Base-by-base conservation (phyloP, 64 coral and sea anemone species). In the Pocillopora damicornis region DNA sequence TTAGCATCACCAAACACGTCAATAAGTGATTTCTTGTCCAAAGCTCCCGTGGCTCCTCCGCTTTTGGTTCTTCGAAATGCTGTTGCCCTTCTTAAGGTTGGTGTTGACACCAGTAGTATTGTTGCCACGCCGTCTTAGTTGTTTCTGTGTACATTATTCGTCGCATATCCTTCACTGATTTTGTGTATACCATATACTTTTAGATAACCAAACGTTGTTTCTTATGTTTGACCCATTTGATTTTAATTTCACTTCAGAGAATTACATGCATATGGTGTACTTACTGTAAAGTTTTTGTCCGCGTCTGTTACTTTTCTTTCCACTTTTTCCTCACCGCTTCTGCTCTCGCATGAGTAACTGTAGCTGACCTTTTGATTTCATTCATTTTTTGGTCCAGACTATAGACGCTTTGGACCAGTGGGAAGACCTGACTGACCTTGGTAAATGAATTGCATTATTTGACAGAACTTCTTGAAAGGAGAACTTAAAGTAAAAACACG, bases 371-470 rank as follows among this genome's bases (percentile, higher is more conserved):
- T 77, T 3, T 73, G 15, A 35, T 35, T 13, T 20, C 13, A 30
- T 35, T 42, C 66, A 34, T 74, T 22, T 22, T 74, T 69, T 35
- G 74, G 64, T 82, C 34, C 22, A 95, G 96, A 90, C 88, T 3
- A 95, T 98, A 80, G 96, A 98, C 61, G 96, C 96, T 5, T 85
- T 98, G 4, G 93, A 95, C 34, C 87, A 90, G 26, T 98, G 97
- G 97, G 97, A 95, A 56, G 93, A 99, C 73, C 61, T 95, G 22
- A 99, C 97, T 71, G 97, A 99, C 60, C 59, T 99, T 17, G 97
- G 93, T 99, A 88, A 74, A 68, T 23, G 16, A 4, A 66, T 23
- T 77, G 58, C 0, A 30, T 14, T 17, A 11, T 64, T 51, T 51
- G 0, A 51, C 42, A 51, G 42, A 36, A 25, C 59, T 64, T 14